A percentile compares a stretch with the other conserved stretches of the same genome.
Evolutionary conservation across 2,113 vertebrate species (phyloP).

Genomic region (Hippoglossus stenolepis): DNA sequence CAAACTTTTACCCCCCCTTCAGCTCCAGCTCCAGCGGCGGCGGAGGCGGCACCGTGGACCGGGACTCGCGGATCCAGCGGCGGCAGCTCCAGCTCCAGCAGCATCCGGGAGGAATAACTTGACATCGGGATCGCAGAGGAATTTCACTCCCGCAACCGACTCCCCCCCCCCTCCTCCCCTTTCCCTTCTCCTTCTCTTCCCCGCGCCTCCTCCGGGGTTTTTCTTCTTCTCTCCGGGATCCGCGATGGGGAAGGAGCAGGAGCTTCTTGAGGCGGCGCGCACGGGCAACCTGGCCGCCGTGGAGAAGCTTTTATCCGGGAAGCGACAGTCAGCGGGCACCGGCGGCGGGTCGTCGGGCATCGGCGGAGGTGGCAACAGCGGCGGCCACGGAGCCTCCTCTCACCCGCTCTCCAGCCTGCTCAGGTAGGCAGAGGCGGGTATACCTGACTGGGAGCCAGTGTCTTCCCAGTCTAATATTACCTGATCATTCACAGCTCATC

Average conservation of each 20-base stretch:
- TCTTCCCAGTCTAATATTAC: neutral
- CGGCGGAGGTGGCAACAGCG: conserved; percentile 77
- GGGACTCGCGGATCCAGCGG: conserved; percentile 38
- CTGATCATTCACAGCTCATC: neutral
- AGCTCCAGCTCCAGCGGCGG: no score
- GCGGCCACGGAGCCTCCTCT: conserved; percentile 82
- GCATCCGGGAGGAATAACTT: conserved; percentile 58
- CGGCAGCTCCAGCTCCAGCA: conserved; percentile 12
- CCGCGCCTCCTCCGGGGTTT: neutral
- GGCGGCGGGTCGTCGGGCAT: conserved; percentile 79
- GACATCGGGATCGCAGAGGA: conserved; percentile 58
- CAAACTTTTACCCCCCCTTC: conserved; percentile 76
- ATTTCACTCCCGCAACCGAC: conserved; percentile 58
- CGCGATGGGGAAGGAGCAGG: conserved; percentile 97
- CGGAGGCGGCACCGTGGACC: conserved; percentile 66
- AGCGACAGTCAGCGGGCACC: conserved; percentile 87
- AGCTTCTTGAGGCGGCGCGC: conserved; percentile 95
- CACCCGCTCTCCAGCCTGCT: conserved; percentile 93
- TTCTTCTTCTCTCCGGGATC: conserved; percentile 42
- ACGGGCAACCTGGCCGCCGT: conserved; percentile 94
- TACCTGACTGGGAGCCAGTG: neutral
- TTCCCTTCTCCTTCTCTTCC: conserved; percentile 23
- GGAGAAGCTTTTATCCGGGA: conserved; percentile 94
- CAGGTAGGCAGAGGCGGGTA: conserved; percentile 80
- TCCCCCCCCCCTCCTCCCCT: conserved; percentile 15